Conservation (phyloP, 2,113 vertebrate species). For the Acanthisitta chloris region DNA sequence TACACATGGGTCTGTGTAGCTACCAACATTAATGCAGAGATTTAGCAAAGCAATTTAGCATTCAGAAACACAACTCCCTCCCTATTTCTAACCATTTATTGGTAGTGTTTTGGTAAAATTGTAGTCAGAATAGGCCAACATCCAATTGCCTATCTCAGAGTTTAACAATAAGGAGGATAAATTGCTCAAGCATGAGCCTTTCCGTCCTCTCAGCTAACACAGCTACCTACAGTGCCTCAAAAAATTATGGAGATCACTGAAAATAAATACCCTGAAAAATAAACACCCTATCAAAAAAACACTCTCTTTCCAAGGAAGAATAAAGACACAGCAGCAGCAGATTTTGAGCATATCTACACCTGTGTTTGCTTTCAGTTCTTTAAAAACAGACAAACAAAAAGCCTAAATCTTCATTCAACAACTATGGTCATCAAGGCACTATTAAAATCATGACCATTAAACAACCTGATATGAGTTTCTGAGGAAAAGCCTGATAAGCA, state of each 20-base stretch:
- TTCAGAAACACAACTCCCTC: not conserved
- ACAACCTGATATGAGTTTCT: not conserved
- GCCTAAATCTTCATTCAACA: not conserved
- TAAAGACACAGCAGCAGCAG: not conserved
- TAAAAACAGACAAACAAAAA: not conserved
- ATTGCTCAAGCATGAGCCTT: not conserved
- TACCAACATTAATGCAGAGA: not conserved
- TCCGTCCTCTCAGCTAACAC: not conserved
- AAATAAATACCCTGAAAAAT: not conserved
- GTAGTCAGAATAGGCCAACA: not conserved
- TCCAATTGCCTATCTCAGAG: not conserved
- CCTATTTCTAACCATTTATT: not conserved
- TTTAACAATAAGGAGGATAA: not conserved
- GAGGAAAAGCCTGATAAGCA: not conserved
- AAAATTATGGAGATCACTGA: not conserved
- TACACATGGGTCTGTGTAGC: not conserved
- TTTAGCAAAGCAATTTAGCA: not conserved
- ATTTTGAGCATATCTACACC: not conserved
- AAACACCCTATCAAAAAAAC: not conserved
- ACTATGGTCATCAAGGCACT: not conserved
- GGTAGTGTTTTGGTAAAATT: not conserved
- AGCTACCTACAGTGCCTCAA: not conserved
- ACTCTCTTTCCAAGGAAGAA: not conserved
- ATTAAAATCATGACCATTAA: not conserved
- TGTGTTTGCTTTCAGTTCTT: not conserved